Evolutionary conservation across 2,888 invertebrate genomes (phyloP).

Genomic region (Drosophila mimica): DNA sequence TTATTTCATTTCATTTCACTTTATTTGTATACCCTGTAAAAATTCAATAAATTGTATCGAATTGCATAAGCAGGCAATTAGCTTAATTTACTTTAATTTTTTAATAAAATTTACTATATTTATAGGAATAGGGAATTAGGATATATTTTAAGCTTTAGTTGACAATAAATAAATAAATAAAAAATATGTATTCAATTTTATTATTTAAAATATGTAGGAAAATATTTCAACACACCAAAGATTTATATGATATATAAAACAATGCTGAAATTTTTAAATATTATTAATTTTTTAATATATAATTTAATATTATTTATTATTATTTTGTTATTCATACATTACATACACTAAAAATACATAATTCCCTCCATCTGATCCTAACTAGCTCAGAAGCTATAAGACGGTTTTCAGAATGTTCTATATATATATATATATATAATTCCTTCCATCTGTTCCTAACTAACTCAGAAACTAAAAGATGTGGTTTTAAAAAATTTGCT

Average conservation of each 20-base stretch:
- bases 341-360: neutral
- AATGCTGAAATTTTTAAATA: neutral
- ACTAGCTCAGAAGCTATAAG: neutral
- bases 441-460: neutral
- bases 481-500: neutral
- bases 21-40: constrained; percentile 22
- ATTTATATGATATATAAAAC: neutral
- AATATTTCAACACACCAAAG: neutral
- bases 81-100: neutral
- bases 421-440: neutral
- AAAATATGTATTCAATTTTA: too few species aligned
- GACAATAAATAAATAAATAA: too few species aligned
- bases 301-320: neutral
- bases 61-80: neutral
- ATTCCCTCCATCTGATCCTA: neutral
- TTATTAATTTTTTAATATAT: neutral
- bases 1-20: constrained; percentile 43
- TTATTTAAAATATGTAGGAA: too few species aligned
- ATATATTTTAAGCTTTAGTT: accelerated
- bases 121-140: neutral
- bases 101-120: neutral
- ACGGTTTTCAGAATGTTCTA: neutral
- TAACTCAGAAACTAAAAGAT: neutral
- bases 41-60: neutral
- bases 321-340: neutral